Conservation (phyloP, 2,888 invertebrate genomes). For the Lasioglossum lativentre region DNA sequence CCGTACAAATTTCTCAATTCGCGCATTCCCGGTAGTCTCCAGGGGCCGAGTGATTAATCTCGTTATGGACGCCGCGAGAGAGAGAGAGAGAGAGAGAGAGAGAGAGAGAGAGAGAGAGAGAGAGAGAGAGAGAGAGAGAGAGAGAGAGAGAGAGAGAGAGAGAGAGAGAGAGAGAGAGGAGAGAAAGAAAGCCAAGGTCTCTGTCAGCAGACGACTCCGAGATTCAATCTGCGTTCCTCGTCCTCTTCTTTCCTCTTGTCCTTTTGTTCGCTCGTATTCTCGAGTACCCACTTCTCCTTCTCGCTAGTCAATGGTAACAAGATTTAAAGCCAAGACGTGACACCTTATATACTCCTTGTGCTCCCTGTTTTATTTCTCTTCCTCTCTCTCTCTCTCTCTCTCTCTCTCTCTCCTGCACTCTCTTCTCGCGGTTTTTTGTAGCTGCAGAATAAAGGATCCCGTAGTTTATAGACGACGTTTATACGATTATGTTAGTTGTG, state of each 20-base stretch:
- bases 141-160: constrained; percentile 23
- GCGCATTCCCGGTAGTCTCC: constrained; percentile 40
- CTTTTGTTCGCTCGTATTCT: constrained; percentile 1
- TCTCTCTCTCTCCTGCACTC: no score
- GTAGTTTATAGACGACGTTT: no score
- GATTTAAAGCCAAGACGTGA: constrained; percentile 62
- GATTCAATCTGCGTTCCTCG: constrained; percentile 41
- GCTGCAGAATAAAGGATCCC: no score
- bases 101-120: not conserved
- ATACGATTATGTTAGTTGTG: no score
- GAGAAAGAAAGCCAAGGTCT: constrained; percentile 74
- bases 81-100: not conserved
- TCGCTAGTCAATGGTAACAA: constrained; percentile 34
- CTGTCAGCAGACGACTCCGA: constrained; percentile 50
- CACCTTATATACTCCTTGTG: constrained; percentile 29
- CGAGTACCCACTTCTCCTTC: constrained; percentile 24
- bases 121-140: constrained; percentile 14
- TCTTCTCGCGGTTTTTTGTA: no score
- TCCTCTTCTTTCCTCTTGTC: constrained; percentile 14
- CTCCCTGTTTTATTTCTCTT: not conserved
- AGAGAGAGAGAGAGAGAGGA: not conserved
- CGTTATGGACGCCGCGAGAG: constrained; percentile 70
- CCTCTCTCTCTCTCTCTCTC: no score
- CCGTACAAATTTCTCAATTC: constrained; percentile 42
- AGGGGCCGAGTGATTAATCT: constrained; percentile 71